Percentiles rank a stretch among this genome's conserved stretches.
Evolutionary conservation across 1,140 invertebrate species (phyloP).

Genomic region (Panonychus citri): DNA sequence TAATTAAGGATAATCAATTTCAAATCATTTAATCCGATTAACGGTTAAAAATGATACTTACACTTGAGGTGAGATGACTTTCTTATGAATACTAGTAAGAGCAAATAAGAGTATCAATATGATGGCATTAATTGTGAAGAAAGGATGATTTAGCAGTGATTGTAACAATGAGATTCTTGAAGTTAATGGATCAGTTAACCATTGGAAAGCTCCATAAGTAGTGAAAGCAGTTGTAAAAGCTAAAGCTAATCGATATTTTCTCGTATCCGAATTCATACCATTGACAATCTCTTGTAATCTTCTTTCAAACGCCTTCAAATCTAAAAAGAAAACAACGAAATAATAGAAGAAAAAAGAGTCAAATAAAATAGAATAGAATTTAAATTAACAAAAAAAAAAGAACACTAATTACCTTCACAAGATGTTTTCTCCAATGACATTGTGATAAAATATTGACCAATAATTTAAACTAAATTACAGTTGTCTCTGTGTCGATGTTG

Average conservation of each 20-base stretch:
- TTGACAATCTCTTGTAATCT: slow-evolving; percentile 85
- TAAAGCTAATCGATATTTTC: slow-evolving; percentile 74
- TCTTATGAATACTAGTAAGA: slow-evolving; percentile 69
- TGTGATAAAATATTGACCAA: too few relatives aligned
- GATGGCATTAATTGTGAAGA: slow-evolving; percentile 74
- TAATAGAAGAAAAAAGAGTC: too few relatives aligned
- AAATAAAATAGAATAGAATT: too few relatives aligned
- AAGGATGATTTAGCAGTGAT: slow-evolving; percentile 79
- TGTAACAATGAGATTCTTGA: slow-evolving; percentile 57
- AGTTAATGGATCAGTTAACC: slow-evolving; percentile 74
- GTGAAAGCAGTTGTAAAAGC: slow-evolving; percentile 61
- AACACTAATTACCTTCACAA: slow-evolving; percentile 24
- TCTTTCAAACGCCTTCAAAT: slow-evolving; percentile 87
- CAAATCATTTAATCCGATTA: too few relatives aligned
- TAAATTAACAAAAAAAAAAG: too few relatives aligned
- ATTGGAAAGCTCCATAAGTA: slow-evolving; percentile 73
- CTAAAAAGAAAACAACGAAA: slow-evolving; percentile 25
- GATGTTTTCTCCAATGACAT: slow-evolving; percentile 25
- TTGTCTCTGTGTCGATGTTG: too few relatives aligned
- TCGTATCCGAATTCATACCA: slow-evolving; percentile 66
- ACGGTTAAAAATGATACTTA: slow-evolving; percentile 17
- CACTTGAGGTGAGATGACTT: slow-evolving; percentile 85
- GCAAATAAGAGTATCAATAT: slow-evolving; percentile 55
- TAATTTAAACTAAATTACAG: too few relatives aligned
- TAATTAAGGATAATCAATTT: background rate